These are phyloP conservation scores for Gerris lacustris DNA, from an alignment of 2,888 invertebrate species.

Conservation along the genomic window DNA sequence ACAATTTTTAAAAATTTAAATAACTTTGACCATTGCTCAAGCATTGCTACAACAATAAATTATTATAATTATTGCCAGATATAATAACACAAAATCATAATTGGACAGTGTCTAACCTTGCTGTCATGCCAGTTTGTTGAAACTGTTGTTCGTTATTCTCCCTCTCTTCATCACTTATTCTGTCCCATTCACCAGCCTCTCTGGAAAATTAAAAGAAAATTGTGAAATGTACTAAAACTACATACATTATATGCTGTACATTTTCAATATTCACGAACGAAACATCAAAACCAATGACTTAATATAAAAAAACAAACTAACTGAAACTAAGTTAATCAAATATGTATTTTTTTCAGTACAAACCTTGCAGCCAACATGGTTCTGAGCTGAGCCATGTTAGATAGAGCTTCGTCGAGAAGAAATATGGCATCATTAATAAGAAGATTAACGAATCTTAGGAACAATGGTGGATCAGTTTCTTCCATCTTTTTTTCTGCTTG, in stretches of 20 bases:
- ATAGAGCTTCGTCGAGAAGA: conserved; percentile 78
- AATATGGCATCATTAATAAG: conserved; percentile 96
- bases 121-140: conserved; percentile 67
- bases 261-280: too few species aligned
- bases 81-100: too few species aligned
- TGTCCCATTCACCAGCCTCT: conserved; percentile 62
- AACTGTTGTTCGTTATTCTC: conserved; percentile 59
- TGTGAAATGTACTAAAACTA: too few species aligned
- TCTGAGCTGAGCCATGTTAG: conserved; percentile 77
- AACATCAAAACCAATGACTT: too few species aligned
- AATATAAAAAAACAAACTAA: too few species aligned
- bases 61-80: too few species aligned
- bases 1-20: conserved; percentile 10
- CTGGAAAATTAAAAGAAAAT: conserved; percentile 36
- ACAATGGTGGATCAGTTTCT: conserved; percentile 77
- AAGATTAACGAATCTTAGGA: conserved; percentile 87
- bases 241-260: too few species aligned
- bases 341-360: neutral
- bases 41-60: too few species aligned
- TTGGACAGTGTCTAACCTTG: conserved; percentile 40
- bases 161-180: conserved; percentile 55
- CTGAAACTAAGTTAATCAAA: too few species aligned
- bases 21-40: too few species aligned
- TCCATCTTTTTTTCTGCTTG: conserved; percentile 82
- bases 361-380: conserved; percentile 62